These are phyloP conservation scores for Scolopax mira DNA, from an alignment of 2,113 vertebrate species.

Conservation along the genomic window DNA sequence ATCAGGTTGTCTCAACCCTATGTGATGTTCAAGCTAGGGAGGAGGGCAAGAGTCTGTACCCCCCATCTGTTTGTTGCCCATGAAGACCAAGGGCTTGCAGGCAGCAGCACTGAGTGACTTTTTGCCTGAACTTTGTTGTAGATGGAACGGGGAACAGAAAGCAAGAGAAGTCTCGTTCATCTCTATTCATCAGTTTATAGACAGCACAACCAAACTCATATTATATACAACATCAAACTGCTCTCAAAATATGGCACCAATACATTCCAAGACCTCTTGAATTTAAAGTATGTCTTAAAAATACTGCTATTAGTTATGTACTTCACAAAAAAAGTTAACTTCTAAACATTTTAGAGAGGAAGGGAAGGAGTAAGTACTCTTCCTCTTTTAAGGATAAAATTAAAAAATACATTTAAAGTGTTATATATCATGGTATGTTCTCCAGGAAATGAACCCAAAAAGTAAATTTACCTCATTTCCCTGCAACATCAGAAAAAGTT, in stretches of 20 bases:
- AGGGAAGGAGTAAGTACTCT: neutral
- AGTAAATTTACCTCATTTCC: neutral
- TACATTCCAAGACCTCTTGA: neutral
- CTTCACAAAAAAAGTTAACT: neutral
- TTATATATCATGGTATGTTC: neutral
- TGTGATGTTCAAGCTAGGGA: neutral
- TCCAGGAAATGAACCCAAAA: neutral
- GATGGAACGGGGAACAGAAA: neutral
- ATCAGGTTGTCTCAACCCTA: neutral
- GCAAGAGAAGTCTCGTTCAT: neutral
- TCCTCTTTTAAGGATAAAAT: neutral
- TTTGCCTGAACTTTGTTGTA: neutral
- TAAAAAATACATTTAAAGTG: neutral
- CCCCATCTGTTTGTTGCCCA: neutral
- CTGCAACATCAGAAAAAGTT: neutral
- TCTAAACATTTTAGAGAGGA: neutral
- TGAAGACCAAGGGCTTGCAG: neutral
- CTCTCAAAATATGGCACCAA: neutral
- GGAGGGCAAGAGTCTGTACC: neutral
- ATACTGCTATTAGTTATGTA: neutral
- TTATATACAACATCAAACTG: neutral
- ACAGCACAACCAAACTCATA: neutral
- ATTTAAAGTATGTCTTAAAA: neutral
- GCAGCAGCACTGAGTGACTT: neutral
- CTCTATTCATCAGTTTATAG: neutral